Evolutionary conservation across 2,113 vertebrate species (phyloP), one percentile per base, ranked within the genome.

Genomic region (Hippocampus abdominalis): DNA sequence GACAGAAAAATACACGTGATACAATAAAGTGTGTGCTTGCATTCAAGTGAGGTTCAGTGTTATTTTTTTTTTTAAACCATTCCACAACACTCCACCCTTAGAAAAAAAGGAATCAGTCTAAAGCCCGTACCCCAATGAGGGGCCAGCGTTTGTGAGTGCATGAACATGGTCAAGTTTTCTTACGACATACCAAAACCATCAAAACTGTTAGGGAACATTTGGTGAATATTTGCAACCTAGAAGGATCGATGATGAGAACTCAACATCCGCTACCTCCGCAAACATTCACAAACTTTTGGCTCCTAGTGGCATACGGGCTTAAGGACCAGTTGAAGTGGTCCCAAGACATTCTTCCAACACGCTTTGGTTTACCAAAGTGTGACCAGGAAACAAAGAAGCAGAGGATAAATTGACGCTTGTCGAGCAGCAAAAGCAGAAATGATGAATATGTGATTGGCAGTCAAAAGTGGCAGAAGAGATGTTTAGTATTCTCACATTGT

Each of bases 401-500:
- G 23, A 25, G 57, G 2, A 82, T 74, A 63, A 40, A 79, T 67
- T 74, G 60, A 82, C 72, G 78, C 60, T 80, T 75, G 85, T 80
- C 46, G 0, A 42, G 69, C 25, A 36, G 40, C 60, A 16, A 56
- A 23, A 78, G 76, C 82, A 23, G 62, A 63, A 66, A 81, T 77
- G 86, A 73, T 42, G 70, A 68, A 67, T 68, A 44, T 15, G 81
- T 46, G 61, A 70, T 61, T 29, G 64, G 70, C 27, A 18, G 20
- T 57, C 59, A 64, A 25, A 23, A 64, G 2, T 8, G 20, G 49
- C 13, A 46, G 20, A 5, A 64, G 29, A 39, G 7, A 20, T 69
- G 40, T 54, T 8, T 61, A 32, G 63, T 64, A 57, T 71, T 63
- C 96, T 98, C 93, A 99, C 97, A 83, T 96, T 99, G 93, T 96